phyloP scores from a whole-genome alignment of 2,113 vertebrate species.

The Circaetus cinerascens region DNA sequence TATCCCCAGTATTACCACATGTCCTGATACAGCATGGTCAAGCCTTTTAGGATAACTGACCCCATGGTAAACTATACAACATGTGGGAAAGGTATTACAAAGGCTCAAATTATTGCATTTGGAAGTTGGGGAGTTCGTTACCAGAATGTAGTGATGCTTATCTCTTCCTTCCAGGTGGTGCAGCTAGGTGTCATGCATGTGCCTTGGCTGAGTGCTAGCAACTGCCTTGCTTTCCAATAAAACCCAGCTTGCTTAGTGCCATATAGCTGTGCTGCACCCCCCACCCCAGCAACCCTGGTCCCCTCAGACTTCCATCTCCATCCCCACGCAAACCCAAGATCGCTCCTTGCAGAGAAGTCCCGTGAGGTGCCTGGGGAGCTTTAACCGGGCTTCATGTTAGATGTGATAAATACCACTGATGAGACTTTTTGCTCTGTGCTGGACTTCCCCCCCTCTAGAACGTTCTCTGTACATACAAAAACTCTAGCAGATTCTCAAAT shows the following conservation, averaged over 20 bases:
- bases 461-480: rapidly evolving
- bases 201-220: neutral
- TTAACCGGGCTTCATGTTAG: neutral
- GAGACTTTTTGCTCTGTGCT: neutral
- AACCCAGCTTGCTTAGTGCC: neutral
- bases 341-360: too few relatives aligned
- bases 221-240: rapidly evolving
- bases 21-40: too few relatives aligned
- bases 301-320: neutral
- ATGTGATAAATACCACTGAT: neutral
- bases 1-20: too few relatives aligned
- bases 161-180: neutral
- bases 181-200: neutral
- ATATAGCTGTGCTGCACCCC: rapidly evolving
- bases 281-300: neutral
- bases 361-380: neutral
- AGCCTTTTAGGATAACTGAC: neutral
- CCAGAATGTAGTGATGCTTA: rapidly evolving
- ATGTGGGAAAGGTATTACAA: too few relatives aligned
- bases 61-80: neutral
- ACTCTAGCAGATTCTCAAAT: neutral
- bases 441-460: too few relatives aligned
- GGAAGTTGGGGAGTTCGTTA: neutral
- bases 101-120: neutral
- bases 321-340: neutral